Evolutionary conservation across 2,797 vertebrate species (phyloP), one percentile per base, ranked within the genome.

Genomic region (Myotis pilosus): DNA sequence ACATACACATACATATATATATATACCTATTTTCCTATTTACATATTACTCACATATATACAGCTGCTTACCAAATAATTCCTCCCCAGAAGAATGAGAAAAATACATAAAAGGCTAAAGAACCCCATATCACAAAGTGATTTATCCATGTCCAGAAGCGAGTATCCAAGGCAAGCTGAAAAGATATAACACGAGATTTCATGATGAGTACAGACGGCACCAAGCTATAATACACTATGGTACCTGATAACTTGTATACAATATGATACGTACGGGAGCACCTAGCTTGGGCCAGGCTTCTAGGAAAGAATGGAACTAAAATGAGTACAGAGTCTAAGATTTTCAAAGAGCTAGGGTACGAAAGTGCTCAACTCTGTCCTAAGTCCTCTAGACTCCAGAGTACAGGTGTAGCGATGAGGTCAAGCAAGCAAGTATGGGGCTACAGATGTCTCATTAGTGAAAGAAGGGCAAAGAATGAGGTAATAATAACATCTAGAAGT

Each of bases 1-100:
- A 47, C 12, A 47, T 47, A 47, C 2, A 47, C 11, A 79, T 55
- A 19, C 44, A 90, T 17, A 87, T 8, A 93, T 20, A 81, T 2
- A 74, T 15, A 76, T 3, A 55, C 68, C 23, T 62, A 79, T 44
- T 84, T 89, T 71, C 23, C 75, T 93, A 94, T 82, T 94, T 85
- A 84, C 1, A 66, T 49, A 89, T 20, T 84, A 84, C n/a, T 95
- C 44, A 81, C 30, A 83, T 22, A 88, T 38, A n/a, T 30, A 62
- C 0, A 78, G 23, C 3, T 96, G 96, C 99, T 99, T 96, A 99
- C 99, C 99, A 99, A 98, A 99, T 99, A 97, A 99, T 99, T 98
- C 99, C 99, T 98, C 99, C 99, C 99, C 99, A 99, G 98, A 99
- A 99, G 98, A 99, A 99, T 33, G 99, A 99, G 98, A 99, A 99